Evolutionary conservation across 53 echinoderm and acorn worm genomes (phyloP).

Genomic region (Luidia sarsii): DNA sequence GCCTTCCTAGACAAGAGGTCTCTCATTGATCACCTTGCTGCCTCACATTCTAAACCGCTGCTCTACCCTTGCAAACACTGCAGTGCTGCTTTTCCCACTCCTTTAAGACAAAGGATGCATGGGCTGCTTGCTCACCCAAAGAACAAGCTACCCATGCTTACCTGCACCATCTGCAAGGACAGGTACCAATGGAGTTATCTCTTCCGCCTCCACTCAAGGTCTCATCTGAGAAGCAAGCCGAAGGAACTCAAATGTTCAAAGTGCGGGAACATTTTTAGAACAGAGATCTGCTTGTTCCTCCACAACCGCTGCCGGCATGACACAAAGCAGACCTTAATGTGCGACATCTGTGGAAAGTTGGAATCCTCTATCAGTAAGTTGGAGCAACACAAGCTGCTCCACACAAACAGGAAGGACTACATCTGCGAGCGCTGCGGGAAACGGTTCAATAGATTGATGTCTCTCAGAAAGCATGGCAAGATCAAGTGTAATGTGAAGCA

Average conservation of each 20-base stretch:
- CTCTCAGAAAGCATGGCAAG: background rate
- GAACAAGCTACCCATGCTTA: background rate
- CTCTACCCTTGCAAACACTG: background rate
- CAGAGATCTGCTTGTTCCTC: background rate
- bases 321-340: background rate
- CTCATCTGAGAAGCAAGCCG: background rate
- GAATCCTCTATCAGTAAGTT: background rate
- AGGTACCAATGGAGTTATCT: background rate
- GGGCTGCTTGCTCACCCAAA: background rate
- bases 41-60: background rate
- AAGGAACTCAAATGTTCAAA: background rate
- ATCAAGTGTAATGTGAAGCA: background rate
- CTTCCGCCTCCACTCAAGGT: background rate
- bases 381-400: background rate
- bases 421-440: conserved; percentile 14
- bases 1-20: background rate
- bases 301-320: background rate
- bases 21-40: background rate
- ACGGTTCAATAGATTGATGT: background rate
- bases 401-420: background rate
- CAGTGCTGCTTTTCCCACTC: background rate
- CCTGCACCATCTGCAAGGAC: conserved; percentile 2
- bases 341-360: conserved; percentile 9
- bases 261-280: background rate
- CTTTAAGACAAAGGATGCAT: background rate